Evolutionary conservation across 1,140 invertebrate genomes (phyloP), one percentile per base, ranked within the genome.

Genomic region (Microplitis demolitor): DNA sequence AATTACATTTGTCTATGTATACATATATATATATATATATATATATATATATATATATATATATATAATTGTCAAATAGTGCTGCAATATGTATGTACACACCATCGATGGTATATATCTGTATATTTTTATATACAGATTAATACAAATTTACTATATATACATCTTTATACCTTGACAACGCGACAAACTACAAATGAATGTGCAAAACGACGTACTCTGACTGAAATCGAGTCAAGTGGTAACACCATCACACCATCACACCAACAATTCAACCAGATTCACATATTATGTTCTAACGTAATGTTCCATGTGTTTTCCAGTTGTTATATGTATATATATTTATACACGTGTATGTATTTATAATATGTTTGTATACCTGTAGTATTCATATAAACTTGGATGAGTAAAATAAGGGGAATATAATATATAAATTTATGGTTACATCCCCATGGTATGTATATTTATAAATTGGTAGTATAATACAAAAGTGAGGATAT

Each of bases 201-300:
- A 54, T 33, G 66, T 24, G 14, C 14, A 67, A 54, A 67, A 67
- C 66, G 50, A 31, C n/a, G 31, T 31, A 67, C 51, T 67, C 34
- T 14, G 50, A 67, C 31, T 67, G 50, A 13, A 67, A 53, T 54
- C 50, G 66, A 53, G 66, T 67, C 45, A 67, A 67, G 66, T 67
- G 45, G 45, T 35, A 33, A 24, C 35, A 64, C 13, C 50, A 54
- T 13, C 24, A 24, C 35, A 64, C 13, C 50, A 54, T 13, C 24
- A 24, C 24, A 31, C 14, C 50, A 9, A 67, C 50, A 31, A 37
- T n/a, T 24, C 24, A 67, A 13, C 14, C 24, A 67, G n/a, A 67
- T 67, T 67, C 37, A 61, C 11, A 61, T 33, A 61, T 13, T 13
- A 45, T 45, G 39, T 45, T 58, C 16, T 34, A 39, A 34, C 34